Percentiles rank a stretch among this genome's conserved stretches.
Conservation (phyloP, 2,888 invertebrate species). For the Scaptomyza tumidula region DNA sequence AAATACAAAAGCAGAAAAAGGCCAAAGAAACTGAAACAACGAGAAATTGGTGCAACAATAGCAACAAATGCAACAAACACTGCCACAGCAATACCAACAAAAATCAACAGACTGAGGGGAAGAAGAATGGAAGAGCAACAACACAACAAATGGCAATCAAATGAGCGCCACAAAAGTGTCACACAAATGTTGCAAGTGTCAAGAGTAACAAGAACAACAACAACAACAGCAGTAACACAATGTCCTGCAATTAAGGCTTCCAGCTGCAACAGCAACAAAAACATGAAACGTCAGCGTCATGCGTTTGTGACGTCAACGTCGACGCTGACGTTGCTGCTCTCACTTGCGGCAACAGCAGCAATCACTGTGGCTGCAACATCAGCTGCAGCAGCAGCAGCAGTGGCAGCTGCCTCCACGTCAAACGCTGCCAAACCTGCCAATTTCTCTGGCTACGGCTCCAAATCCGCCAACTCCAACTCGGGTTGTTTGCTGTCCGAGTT, state of each 20-base stretch:
- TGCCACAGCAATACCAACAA: conserved; percentile 35
- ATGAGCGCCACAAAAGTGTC: conserved; percentile 61
- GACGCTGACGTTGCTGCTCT: conserved; percentile 59
- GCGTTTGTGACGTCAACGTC: conserved; percentile 52
- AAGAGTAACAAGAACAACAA: conserved; percentile 30
- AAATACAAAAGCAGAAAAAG: conserved; percentile 83
- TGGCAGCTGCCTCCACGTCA: conserved; percentile 45
- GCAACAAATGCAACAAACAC: conserved; percentile 25
- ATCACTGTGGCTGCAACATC: conserved; percentile 37
- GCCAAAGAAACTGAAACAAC: conserved; percentile 72
- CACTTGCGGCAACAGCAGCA: conserved; percentile 48
- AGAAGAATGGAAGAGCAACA: conserved; percentile 14
- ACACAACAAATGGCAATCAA: conserved; percentile 61
- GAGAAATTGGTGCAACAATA: conserved; percentile 65
- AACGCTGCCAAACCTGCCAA: conserved; percentile 70
- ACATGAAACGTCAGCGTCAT: conserved; percentile 30
- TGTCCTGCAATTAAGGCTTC: conserved; percentile 66
- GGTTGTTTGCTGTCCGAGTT: conserved; percentile 83
- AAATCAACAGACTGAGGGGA: conserved; percentile 68
- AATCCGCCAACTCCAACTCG: conserved; percentile 32
- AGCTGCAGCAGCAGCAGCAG: conserved; percentile 23
- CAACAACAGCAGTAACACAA: conserved; percentile 56
- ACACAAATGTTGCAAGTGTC: conserved; percentile 61
- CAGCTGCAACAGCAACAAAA: conserved; percentile 44
- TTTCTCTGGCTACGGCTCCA: conserved; percentile 56